Conservation (phyloP, 2,888 invertebrate species). For the Acronicta alni region DNA sequence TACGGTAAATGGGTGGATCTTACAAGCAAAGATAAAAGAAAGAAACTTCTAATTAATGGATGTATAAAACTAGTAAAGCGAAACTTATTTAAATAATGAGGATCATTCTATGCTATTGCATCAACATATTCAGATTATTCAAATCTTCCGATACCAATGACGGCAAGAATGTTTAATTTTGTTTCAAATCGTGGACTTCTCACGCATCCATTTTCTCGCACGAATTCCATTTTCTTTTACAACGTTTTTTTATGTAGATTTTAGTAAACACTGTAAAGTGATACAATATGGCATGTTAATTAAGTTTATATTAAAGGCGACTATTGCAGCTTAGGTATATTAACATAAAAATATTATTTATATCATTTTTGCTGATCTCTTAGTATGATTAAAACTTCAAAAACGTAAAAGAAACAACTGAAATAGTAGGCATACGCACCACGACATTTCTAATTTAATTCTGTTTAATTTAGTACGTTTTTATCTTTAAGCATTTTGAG, state of each 20-base stretch:
- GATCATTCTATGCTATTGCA: neutral
- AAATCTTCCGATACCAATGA: neutral
- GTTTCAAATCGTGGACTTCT: neutral
- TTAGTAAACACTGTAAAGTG: neutral
- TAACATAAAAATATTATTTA: conserved; percentile 34
- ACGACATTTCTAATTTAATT: conserved; percentile 37
- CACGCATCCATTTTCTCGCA: neutral
- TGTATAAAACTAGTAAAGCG: too few species aligned
- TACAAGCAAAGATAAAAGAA: too few species aligned
- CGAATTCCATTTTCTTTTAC: neutral
- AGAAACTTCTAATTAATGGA: too few species aligned
- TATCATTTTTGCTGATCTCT: conserved; percentile 24
- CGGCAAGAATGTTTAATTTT: neutral
- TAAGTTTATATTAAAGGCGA: conserved; percentile 4
- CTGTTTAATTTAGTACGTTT: conserved; percentile 26
- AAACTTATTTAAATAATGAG: neutral
- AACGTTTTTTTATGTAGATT: neutral
- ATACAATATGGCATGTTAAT: conserved; percentile 10
- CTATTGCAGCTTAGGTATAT: conserved; percentile 4
- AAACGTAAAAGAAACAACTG: conserved; percentile 21
- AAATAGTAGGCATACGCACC: neutral
- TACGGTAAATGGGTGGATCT: too few species aligned
- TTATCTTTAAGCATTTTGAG: conserved; percentile 29
- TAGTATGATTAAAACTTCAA: conserved; percentile 17
- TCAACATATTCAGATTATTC: neutral